Base-by-base conservation (phyloP, 2,797 vertebrate genomes). In the Tinamus major region DNA sequence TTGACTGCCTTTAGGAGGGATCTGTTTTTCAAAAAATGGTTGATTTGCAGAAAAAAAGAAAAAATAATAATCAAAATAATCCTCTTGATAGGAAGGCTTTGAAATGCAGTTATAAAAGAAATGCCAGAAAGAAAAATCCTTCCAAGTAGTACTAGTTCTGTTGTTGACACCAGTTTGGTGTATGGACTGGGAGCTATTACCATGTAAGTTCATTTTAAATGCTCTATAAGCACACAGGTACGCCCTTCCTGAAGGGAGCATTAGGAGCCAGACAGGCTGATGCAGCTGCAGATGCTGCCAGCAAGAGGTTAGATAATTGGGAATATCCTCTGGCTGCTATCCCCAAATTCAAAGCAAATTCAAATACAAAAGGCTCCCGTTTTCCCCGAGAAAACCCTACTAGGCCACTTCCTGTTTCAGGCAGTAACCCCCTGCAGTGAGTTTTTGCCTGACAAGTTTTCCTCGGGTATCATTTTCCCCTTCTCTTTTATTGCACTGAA, bases 1-100 rank as follows among this genome's bases (percentile, higher is more conserved):
- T 93, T 70, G 63, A 85, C 86, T 97, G 96, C 94, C 95, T 94
- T 94, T 21, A 94, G 70, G 39, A 94, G 75, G 81, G 86, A 81
- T 84, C 63, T 92, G 87, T 41, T 91, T 94, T 90, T 89, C 72
- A 89, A 90, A 97, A 97, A 97, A 44, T 5, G 37, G n/a, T 82
- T 89, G 91, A 75, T 95, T 94, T 95, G 84, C 41, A 74, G 69
- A 0, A 33, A 58, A 74, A 14, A 6, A 76, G 23, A 7, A 26
- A 51, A 51, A 51, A 51, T 13, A 49, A 35, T 35, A 55, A 76
- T 67, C 29, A 46, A 78, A 82, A 88, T 86, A 92, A 92, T 27
- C 64, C 71, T 61, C 39, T 86, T 76, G 7, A 68, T 24, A 31
- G 89, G 44, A 13, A 0, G 1, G 42, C 10, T 80, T 51, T 67